These are phyloP conservation scores for Cryptocephalus moraei DNA, from an alignment of 2,888 invertebrate species.

Conservation along the genomic window DNA sequence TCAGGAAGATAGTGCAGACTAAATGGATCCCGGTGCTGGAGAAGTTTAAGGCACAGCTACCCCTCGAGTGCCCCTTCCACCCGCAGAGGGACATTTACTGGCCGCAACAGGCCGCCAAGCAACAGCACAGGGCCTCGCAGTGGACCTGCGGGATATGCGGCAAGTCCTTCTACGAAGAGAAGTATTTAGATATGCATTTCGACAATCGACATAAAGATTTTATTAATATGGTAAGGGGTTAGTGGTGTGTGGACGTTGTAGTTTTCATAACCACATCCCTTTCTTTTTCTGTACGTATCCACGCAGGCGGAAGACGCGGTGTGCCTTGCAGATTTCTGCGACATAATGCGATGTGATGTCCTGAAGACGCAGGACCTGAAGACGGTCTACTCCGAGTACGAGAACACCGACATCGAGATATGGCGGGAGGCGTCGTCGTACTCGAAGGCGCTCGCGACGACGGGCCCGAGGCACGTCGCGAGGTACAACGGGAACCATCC, in stretches of 20 bases:
- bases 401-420: conserved; percentile 71
- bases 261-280: background rate
- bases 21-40: conserved; percentile 87
- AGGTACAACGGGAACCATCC: conserved; percentile 30
- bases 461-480: conserved; percentile 34
- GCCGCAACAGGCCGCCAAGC: conserved; percentile 76
- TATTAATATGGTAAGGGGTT: conserved; percentile 61
- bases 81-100: conserved; percentile 78
- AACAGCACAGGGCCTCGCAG: conserved; percentile 75
- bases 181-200: conserved; percentile 78
- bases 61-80: conserved; percentile 84
- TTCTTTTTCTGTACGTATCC: background rate
- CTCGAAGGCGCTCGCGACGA: conserved; percentile 48
- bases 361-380: conserved; percentile 62
- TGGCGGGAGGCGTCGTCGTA: conserved; percentile 72
- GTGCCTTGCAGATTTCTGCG: conserved; percentile 90
- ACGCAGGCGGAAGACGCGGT: conserved; percentile 80
- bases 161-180: conserved; percentile 83
- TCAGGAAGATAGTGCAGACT: conserved; percentile 77
- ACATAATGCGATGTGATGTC: conserved; percentile 91
- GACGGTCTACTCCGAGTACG: conserved; percentile 53
- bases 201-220: conserved; percentile 78
- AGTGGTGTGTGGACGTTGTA: background rate
- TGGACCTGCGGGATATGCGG: conserved; percentile 89
- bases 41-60: conserved; percentile 71